phyloP scores from a whole-genome alignment of 2,888 invertebrate species.

The Apamea anceps region DNA sequence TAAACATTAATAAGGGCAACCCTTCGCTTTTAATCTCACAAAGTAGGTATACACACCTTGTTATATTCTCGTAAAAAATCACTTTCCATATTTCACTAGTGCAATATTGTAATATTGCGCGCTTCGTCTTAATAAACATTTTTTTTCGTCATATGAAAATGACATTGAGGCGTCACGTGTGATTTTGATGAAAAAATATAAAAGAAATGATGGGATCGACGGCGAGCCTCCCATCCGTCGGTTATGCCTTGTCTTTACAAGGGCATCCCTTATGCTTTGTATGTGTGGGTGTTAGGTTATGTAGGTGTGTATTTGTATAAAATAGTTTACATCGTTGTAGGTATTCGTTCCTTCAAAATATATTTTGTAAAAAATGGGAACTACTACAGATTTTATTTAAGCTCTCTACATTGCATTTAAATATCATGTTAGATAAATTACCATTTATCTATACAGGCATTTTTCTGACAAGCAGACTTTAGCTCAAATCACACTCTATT shows the following conservation, averaged over 20 bases:
- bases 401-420: too few species aligned
- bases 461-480: background rate
- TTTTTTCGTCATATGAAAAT: conserved; percentile 89
- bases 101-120: conserved; percentile 89
- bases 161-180: conserved; percentile 90
- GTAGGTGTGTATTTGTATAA: conserved; percentile 3
- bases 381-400: background rate
- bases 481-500: background rate
- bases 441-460: background rate
- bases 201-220: conserved; percentile 88
- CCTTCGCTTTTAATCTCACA: conserved; percentile 86
- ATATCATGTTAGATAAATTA: background rate
- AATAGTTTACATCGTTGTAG: background rate
- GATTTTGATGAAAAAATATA: conserved; percentile 91
- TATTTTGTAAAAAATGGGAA: background rate
- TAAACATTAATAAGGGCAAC: conserved; percentile 77
- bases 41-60: conserved; percentile 80
- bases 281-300: conserved; percentile 33
- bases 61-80: conserved; percentile 90
- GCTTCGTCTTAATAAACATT: conserved; percentile 89
- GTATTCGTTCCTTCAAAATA: background rate
- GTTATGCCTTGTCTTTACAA: conserved; percentile 69
- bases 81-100: conserved; percentile 90
- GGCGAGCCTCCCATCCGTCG: conserved; percentile 70
- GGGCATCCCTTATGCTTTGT: conserved; percentile 53